Conservation (phyloP, 2,113 vertebrate genomes). For the Clarias batrachus region DNA sequence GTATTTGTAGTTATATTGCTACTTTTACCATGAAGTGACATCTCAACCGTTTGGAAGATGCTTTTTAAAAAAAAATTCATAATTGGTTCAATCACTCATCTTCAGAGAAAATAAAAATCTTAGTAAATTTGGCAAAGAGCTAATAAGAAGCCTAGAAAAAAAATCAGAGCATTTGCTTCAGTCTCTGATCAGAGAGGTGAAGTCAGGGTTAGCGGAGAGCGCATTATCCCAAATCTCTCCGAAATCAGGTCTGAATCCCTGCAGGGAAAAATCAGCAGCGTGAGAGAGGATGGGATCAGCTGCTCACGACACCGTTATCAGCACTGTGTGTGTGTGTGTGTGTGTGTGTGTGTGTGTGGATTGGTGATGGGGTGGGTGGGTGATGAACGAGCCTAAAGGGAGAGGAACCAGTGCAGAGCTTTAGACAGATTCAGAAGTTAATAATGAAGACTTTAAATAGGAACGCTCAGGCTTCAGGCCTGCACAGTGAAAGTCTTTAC, state of each 20-base stretch:
- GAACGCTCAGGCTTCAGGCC: not conserved
- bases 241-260: not conserved
- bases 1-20: too few species aligned
- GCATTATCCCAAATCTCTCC: not conserved
- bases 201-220: not conserved
- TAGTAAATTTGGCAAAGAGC: too few species aligned
- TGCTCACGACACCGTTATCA: not conserved
- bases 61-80: too few species aligned
- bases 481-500: not conserved
- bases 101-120: too few species aligned
- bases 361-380: not conserved
- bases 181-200: not conserved
- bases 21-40: too few species aligned
- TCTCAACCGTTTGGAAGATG: too few species aligned
- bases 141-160: not conserved
- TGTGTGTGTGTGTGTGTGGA: not conserved
- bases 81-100: too few species aligned
- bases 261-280: not conserved
- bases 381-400: not conserved
- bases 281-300: slow-evolving; percentile 5
- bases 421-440: not conserved
- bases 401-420: not conserved
- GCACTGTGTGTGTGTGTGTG: not conserved
- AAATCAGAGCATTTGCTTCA: not conserved
- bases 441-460: slow-evolving; percentile 2